phyloP scores from a whole-genome alignment of 2,888 invertebrate species.

The Steromphala cineraria region DNA sequence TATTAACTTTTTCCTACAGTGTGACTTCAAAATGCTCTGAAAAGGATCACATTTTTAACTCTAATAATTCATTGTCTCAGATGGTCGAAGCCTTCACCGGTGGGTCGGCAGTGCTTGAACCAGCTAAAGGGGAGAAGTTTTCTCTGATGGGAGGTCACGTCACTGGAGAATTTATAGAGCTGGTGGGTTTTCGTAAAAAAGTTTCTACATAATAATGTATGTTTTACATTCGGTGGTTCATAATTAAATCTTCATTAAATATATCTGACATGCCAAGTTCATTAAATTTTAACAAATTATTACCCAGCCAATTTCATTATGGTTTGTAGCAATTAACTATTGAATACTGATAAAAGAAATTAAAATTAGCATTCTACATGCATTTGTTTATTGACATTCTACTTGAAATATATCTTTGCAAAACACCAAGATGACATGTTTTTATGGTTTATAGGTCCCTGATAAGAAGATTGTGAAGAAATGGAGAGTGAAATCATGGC shows the following conservation, averaged over 20 bases:
- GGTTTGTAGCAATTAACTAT: too few species aligned
- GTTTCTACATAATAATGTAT: too few species aligned
- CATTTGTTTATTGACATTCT: too few species aligned
- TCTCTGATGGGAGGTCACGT: constrained; percentile 94
- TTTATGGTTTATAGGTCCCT: constrained; percentile 78
- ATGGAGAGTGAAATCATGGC: constrained; percentile 98
- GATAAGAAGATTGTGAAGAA: constrained; percentile 88
- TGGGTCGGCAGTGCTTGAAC: constrained; percentile 86
- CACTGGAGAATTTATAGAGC: constrained; percentile 88
- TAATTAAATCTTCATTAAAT: too few species aligned
- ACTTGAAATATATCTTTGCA: too few species aligned
- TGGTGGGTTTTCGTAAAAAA: constrained; percentile 77
- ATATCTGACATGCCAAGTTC: too few species aligned
- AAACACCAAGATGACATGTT: neutral
- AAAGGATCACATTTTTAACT: neutral
- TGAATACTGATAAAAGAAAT: too few species aligned
- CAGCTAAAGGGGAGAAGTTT: constrained; percentile 90
- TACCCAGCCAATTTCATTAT: too few species aligned
- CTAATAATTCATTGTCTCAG: constrained; percentile 68
- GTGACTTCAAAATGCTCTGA: neutral
- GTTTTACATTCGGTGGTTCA: too few species aligned
- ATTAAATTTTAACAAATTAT: too few species aligned
- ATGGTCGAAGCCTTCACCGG: constrained; percentile 91
- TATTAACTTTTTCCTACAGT: neutral
- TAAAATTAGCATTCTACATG: too few species aligned